Evolutionary conservation across 2,797 vertebrate species (phyloP).

Genomic region (Falco berigora): DNA sequence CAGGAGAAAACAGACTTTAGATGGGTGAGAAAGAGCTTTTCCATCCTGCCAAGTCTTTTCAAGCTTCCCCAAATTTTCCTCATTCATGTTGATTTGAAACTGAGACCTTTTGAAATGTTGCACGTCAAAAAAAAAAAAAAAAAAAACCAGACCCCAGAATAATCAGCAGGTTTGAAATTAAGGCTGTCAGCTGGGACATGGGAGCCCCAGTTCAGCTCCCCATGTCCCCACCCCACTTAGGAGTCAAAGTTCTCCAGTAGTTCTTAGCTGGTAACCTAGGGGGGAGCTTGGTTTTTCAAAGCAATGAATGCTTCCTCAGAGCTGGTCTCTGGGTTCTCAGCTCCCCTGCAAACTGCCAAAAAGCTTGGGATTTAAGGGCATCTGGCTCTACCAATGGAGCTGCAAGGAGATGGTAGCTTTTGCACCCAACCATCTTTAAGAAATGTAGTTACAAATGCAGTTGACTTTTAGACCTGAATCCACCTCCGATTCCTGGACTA

Average conservation of each 20-base stretch:
- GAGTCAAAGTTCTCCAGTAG: neutral
- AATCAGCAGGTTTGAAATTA: conserved; percentile 24
- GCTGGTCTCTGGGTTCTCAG: neutral
- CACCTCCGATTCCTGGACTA: neutral
- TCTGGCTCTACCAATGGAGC: neutral
- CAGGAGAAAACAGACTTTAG: conserved; percentile 8
- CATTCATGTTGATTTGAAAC: neutral
- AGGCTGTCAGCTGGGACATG: neutral
- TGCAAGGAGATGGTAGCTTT: neutral
- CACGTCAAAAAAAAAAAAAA: neutral
- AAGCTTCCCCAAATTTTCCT: neutral
- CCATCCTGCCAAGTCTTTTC: neutral
- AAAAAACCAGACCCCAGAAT: neutral
- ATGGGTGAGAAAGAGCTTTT: conserved; percentile 3
- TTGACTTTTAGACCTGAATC: neutral
- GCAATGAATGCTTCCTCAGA: neutral
- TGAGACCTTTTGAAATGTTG: neutral
- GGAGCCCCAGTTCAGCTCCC: neutral
- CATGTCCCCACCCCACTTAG: neutral
- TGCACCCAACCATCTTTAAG: neutral
- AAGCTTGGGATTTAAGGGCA: neutral
- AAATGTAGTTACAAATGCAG: neutral
- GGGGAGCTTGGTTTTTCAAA: neutral
- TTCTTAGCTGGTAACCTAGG: neutral
- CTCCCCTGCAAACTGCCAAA: neutral